Evolutionary conservation across 2,888 invertebrate species (phyloP).

Genomic region (Toxonevra muliebris): DNA sequence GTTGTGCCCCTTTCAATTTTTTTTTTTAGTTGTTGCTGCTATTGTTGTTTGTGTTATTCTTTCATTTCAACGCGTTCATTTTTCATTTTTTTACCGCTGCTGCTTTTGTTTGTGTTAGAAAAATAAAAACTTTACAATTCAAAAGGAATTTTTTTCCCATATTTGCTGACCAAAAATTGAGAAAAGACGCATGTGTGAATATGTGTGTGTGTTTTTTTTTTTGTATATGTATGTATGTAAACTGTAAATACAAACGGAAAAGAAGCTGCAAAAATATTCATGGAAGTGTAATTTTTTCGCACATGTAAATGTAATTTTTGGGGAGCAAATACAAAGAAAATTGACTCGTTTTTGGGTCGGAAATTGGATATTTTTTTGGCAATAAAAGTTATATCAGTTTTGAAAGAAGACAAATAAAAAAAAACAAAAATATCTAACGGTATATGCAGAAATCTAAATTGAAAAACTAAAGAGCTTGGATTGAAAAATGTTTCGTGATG

Average conservation of each 20-base stretch:
- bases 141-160: not conserved
- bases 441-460: no score
- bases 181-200: not conserved
- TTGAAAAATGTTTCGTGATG: no score
- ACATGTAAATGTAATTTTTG: no score
- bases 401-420: no score
- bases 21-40: slow-evolving; percentile 4
- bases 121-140: not conserved
- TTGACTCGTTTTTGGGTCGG: no score
- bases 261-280: slow-evolving; percentile 21
- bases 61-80: slow-evolving; percentile 43
- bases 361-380: no score
- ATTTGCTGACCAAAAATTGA: not conserved
- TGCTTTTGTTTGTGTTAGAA: not conserved
- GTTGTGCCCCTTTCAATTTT: not conserved
- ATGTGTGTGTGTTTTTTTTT: not conserved
- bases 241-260: not conserved
- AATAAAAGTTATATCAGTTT: no score
- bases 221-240: not conserved
- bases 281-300: no score
- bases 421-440: no score
- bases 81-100: slow-evolving; percentile 34
- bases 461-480: no score
- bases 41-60: slow-evolving; percentile 39
- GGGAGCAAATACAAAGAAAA: no score